Conservation (phyloP, 2,888 invertebrate species). For the Watsonalla cultraria region DNA sequence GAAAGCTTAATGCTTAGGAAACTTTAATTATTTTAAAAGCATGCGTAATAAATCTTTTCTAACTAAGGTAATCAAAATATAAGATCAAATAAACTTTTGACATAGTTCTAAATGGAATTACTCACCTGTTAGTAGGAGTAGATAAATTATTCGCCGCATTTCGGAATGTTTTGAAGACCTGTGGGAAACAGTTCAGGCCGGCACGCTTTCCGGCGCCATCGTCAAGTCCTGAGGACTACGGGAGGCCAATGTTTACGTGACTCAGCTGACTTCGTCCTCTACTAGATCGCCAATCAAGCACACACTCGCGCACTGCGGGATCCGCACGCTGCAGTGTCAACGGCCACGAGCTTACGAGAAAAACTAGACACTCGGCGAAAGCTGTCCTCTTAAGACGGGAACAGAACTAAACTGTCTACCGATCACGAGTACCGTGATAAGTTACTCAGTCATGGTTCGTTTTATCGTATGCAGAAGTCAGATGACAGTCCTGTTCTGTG, state of each 20-base stretch:
- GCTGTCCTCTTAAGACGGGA: conserved; percentile 37
- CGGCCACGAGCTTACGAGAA: conserved; percentile 70
- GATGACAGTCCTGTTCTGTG: conserved; percentile 56
- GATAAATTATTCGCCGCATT: conserved; percentile 63
- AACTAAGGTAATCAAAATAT: no score
- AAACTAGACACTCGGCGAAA: conserved; percentile 69
- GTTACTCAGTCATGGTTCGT: conserved; percentile 54
- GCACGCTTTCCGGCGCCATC: conserved; percentile 50
- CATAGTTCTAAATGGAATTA: not conserved
- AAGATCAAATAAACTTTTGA: no score
- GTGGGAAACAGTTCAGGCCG: conserved; percentile 38
- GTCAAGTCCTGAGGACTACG: conserved; percentile 43
- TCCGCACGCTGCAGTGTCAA: conserved; percentile 76
- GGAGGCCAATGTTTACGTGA: conserved; percentile 67
- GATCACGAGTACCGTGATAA: conserved; percentile 24
- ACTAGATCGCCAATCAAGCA: conserved; percentile 70
- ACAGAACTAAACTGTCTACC: conserved; percentile 27
- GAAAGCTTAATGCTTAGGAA: not conserved
- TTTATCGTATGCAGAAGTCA: conserved; percentile 38
- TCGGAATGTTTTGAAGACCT: conserved; percentile 38
- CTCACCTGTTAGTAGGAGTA: conserved; percentile 68
- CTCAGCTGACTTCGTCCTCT: conserved; percentile 68
- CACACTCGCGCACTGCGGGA: conserved; percentile 77
- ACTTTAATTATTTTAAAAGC: not conserved
- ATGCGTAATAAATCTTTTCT: no score